These are phyloP conservation scores for Drosophila austrosaltans DNA, from an alignment of 2,888 invertebrate species.

Conservation along the genomic window DNA sequence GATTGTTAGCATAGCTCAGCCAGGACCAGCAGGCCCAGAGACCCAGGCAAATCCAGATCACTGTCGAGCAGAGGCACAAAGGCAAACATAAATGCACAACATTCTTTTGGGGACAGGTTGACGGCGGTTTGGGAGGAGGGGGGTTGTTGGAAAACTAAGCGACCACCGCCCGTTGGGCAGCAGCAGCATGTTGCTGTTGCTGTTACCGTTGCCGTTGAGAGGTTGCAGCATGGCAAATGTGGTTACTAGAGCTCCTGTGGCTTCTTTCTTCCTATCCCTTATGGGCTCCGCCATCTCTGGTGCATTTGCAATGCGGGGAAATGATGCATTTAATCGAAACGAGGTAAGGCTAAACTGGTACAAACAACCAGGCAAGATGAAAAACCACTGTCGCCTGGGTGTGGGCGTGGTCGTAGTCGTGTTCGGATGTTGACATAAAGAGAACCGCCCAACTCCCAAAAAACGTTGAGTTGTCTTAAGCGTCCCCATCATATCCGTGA, in stretches of 20 bases:
- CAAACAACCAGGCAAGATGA: slow-evolving; percentile 31
- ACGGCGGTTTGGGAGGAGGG: background rate
- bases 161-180: slow-evolving; percentile 40
- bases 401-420: slow-evolving; percentile 24
- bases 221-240: slow-evolving; percentile 33
- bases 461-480: slow-evolving; percentile 47
- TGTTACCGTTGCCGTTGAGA: slow-evolving; percentile 20
- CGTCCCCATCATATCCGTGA: slow-evolving; percentile 22
- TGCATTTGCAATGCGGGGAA: slow-evolving; percentile 63
- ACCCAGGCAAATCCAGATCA: slow-evolving; percentile 39
- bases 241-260: slow-evolving; percentile 45
- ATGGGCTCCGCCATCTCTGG: background rate
- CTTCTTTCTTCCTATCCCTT: slow-evolving; percentile 28
- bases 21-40: slow-evolving; percentile 36
- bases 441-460: slow-evolving; percentile 32
- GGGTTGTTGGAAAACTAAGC: slow-evolving; percentile 16
- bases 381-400: background rate
- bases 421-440: slow-evolving; percentile 53
- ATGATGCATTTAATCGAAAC: slow-evolving; percentile 71
- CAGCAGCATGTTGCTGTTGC: background rate
- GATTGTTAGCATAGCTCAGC: slow-evolving; percentile 46
- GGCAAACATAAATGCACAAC: slow-evolving; percentile 61
- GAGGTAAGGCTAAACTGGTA: slow-evolving; percentile 39
- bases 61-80: slow-evolving; percentile 51
- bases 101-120: slow-evolving; percentile 45